Evolutionary conservation across 1,140 invertebrate genomes (phyloP), one percentile per base, ranked within the genome.

Genomic region (Stratiolaelaps scimitus): DNA sequence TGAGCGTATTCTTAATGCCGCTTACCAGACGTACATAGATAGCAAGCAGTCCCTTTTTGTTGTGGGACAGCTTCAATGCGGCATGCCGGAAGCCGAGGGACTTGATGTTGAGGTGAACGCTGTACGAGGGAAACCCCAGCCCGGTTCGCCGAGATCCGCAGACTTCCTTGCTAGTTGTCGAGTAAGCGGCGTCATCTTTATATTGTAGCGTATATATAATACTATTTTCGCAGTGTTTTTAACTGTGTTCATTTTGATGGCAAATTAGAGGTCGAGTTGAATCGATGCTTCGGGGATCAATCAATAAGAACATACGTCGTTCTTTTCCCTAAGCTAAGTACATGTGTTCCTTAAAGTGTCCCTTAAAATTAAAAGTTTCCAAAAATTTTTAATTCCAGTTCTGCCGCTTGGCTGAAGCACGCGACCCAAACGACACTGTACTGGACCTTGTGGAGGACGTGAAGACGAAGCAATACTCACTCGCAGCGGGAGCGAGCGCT

Each of bases 91-190:
- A 6, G 26, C 26, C 34, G 53, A 60, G 34, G 53, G 53, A 2
- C 1, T 60, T 5, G 26, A 26, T 15, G 53, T 60, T 26, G 53
- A 60, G 23, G 34, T 60, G 6, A 60, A 60, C 10, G 26, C 53
- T 4, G 53, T 60, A 15, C 17, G 53, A 60, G 53, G 53, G 10
- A 60, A 60, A 34, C 53, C 53, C 15, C 53, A 60, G 53, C 53
- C 53, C 15, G 53, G 53, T 29, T 15, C 20, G 15, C 53, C 17
- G 10, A 40, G 34, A 10, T 40, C 34, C 34, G 17, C 53, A 23
- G 53, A 60, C 26, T 60, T 60, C 53, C 53, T 60, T 2, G 53
- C 53, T 17, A 26, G 34, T 17, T 60, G 53, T 26, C 26, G 53
- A 13, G 53, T 60, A 26, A 60, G 53, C 26, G 26, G 19, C 10